A percentile compares a stretch with the other conserved stretches of the same genome.
phyloP scores from a whole-genome alignment of 2,113 vertebrate genomes.

The Dasyornis broadbenti region DNA sequence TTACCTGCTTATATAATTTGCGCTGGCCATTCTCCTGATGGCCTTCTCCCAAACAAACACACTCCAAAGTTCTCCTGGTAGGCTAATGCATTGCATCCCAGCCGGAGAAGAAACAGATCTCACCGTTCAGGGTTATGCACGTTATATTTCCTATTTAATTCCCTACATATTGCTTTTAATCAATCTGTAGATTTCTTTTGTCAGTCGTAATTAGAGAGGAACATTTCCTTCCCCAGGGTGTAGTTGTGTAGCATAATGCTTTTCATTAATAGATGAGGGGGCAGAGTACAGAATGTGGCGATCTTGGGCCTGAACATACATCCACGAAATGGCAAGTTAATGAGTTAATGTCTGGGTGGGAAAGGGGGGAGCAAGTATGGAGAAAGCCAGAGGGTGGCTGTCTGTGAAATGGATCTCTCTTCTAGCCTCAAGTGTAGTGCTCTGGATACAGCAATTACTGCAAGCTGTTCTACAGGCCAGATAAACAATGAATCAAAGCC shows the following conservation, averaged over 20 bases:
- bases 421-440: background rate
- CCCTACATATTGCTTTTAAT: conserved; percentile 5
- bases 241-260: background rate
- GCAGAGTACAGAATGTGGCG: background rate
- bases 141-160: background rate
- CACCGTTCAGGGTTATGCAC: background rate
- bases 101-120: background rate
- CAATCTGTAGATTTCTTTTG: conserved; percentile 43
- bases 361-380: background rate
- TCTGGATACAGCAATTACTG: conserved; percentile 10
- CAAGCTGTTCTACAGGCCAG: conserved; percentile 17
- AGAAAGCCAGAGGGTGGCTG: background rate
- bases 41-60: background rate
- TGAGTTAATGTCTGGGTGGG: conserved; percentile 3
- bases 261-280: background rate
- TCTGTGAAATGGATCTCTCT: conserved; percentile 24
- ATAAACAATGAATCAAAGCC: conserved; percentile 49
- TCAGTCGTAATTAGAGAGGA: conserved; percentile 20
- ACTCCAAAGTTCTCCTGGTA: background rate
- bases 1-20: background rate
- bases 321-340: conserved; percentile 8
- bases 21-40: background rate
- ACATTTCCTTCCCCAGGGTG: conserved; percentile 26
- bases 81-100: background rate
- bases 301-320: background rate